Evolutionary conservation across 2,888 invertebrate genomes (phyloP), one percentile per base, ranked within the genome.

Genomic region (Apodemia zela): DNA sequence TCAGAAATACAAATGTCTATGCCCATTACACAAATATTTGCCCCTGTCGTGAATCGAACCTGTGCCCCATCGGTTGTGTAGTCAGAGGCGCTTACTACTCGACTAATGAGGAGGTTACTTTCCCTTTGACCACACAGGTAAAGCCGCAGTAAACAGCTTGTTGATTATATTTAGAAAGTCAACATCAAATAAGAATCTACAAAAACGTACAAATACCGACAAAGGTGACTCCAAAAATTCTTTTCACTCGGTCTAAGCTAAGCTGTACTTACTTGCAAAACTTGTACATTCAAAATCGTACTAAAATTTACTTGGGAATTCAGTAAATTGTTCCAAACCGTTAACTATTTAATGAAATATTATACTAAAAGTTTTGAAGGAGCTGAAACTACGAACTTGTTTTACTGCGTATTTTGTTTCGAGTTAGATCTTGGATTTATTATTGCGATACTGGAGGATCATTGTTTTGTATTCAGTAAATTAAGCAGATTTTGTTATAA

Each of bases 261-360:
- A 42, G 15, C 11, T 59, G 38, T 29, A 25, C 29, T 45, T 54
- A 17, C 11, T 38, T 38, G 17, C 49, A 38, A 63, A 54, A 51
- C 60, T 54, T 17, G 17, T 38, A 17, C 29, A 42, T 33, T 33
- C 21, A 45, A 25, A 54, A 25, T 25, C 13, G 54, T 21, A 25
- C 13, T 13, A 25, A 21, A 54, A 54, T 54, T 54, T 25, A 54
- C 54, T 54, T 25, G 13, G 15, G 15, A 54, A 54, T 54, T 25
- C 13, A 25, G 13, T 54, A 25, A 49, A 49, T 49, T 49, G 49
- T 49, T 49, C 18, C 49, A 47, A 47, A 38, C 8, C 47, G 18
- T 51, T 13, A 51, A 51, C 51, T 51, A 51, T 51, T 51, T 51
- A 51, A 51, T 51, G 51, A 51, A 21, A 51, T 49, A 49, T 17